Evolutionary conservation across 2,797 vertebrate species (phyloP).

Genomic region (Euthynnus affinis): DNA sequence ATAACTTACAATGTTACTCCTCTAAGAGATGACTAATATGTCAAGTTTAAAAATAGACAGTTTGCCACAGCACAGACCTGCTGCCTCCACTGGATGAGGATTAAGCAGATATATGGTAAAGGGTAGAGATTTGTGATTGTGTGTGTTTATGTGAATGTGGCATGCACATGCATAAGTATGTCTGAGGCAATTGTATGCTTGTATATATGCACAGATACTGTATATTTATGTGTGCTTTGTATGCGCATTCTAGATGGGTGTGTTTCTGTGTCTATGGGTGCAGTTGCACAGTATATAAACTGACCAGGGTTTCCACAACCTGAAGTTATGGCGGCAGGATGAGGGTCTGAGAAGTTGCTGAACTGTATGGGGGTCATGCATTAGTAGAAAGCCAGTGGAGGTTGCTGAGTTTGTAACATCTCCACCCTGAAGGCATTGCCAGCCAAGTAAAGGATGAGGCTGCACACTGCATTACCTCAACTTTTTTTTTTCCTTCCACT

Average conservation of each 20-base stretch:
- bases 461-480: slow-evolving; percentile 78
- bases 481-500: slow-evolving; percentile 51
- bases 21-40: slow-evolving; percentile 85
- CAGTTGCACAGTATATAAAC: slow-evolving; percentile 5
- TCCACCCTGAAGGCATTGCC: slow-evolving; percentile 69
- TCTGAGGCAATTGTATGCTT: neutral
- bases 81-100: slow-evolving; percentile 69
- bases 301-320: slow-evolving; percentile 13
- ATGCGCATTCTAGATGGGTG: neutral
- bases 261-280: neutral
- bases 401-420: slow-evolving; percentile 75
- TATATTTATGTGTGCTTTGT: neutral
- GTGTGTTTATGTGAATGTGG: neutral
- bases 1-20: slow-evolving; percentile 81
- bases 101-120: slow-evolving; percentile 58
- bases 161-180: slow-evolving; percentile 7
- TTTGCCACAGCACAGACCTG: slow-evolving; percentile 68
- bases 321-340: slow-evolving; percentile 21
- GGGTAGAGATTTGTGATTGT: slow-evolving; percentile 37
- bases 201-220: neutral
- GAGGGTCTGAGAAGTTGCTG: slow-evolving; percentile 32
- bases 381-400: slow-evolving; percentile 66
- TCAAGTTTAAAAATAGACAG: slow-evolving; percentile 84
- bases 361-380: slow-evolving; percentile 52
- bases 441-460: slow-evolving; percentile 78